phyloP scores from a whole-genome alignment of 2,797 vertebrate genomes.

The Hylomyscus alleni region DNA sequence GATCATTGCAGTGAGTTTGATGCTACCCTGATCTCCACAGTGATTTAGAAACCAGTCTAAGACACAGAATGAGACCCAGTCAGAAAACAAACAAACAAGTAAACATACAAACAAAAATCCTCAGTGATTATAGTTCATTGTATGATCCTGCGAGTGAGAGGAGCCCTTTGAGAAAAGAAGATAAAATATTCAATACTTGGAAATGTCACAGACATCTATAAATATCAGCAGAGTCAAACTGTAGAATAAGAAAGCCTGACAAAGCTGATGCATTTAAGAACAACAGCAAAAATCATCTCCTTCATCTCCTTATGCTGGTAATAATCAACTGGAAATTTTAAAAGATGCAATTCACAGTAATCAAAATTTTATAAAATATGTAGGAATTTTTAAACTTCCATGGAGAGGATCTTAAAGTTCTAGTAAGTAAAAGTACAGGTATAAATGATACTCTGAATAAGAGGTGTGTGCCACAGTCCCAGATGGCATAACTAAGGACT shows the following conservation, averaged over 20 bases:
- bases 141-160: neutral
- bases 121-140: neutral
- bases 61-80: neutral
- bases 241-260: neutral
- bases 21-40: too few relatives aligned
- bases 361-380: neutral
- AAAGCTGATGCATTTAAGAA: slow-evolving; percentile 35
- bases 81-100: neutral
- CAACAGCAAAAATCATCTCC: slow-evolving; percentile 38
- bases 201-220: slow-evolving; percentile 56
- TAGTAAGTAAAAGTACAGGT: neutral
- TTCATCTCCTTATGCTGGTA: neutral
- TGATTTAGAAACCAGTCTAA: neutral
- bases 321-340: neutral
- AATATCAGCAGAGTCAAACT: slow-evolving; percentile 4
- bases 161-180: slow-evolving; percentile 5
- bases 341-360: neutral
- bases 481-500: neutral
- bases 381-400: neutral
- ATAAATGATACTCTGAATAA: neutral
- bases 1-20: neutral
- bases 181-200: slow-evolving; percentile 23
- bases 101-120: neutral
- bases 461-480: neutral
- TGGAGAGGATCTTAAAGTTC: slow-evolving; percentile 17